phyloP scores from a whole-genome alignment of 2,888 invertebrate genomes.

The Rutpela maculata region DNA sequence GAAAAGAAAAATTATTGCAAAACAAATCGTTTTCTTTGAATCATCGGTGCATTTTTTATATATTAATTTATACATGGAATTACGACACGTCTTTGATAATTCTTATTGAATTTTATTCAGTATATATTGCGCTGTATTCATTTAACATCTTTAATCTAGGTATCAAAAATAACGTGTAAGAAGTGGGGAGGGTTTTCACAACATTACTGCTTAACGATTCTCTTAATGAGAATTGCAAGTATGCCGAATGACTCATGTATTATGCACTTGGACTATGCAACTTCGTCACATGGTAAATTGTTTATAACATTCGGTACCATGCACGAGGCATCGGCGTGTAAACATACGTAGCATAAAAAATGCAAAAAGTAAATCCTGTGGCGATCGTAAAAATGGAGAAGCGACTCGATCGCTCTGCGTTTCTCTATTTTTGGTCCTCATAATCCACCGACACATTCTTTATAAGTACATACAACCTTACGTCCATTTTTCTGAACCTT shows the following conservation, averaged over 20 bases:
- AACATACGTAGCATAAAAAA: constrained; percentile 31
- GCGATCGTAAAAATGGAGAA: constrained; percentile 10
- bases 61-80: neutral
- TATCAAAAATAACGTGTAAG: no score
- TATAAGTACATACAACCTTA: neutral
- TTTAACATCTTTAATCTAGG: no score
- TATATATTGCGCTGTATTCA: neutral
- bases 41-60: no score
- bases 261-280: constrained; percentile 31
- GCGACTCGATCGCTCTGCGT: neutral
- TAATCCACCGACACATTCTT: neutral
- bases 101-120: neutral
- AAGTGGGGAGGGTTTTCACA: constrained; percentile 16
- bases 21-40: no score
- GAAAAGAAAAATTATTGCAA: no score
- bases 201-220: constrained; percentile 28
- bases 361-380: neutral
- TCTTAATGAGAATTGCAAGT: constrained; percentile 47
- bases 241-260: constrained; percentile 44
- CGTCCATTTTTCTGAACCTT: neutral
- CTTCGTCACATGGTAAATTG: constrained; percentile 46
- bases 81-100: neutral
- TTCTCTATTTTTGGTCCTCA: constrained; percentile 11
- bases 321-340: constrained; percentile 45
- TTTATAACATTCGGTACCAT: constrained; percentile 46